These are phyloP conservation scores for Clistopyga incitator DNA, from an alignment of 2,888 invertebrate species.

Conservation along the genomic window DNA sequence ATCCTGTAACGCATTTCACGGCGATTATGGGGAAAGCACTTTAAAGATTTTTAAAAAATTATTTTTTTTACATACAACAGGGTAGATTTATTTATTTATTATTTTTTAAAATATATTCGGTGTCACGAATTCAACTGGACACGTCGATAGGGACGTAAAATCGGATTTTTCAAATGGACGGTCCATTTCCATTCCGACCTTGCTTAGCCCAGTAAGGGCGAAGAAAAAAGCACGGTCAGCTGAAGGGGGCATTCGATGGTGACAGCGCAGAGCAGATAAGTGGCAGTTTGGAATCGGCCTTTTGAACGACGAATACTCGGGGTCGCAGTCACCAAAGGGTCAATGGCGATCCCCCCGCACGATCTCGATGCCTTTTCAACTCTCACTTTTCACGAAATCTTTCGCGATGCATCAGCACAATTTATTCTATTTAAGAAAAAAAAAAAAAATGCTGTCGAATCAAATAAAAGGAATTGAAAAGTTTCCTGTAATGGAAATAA, in stretches of 20 bases:
- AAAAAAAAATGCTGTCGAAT: too few relatives aligned
- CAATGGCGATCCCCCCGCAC: constrained; percentile 25
- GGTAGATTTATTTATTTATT: too few relatives aligned
- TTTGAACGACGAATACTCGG: constrained; percentile 40
- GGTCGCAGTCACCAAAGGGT: constrained; percentile 33
- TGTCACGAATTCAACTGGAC: neutral
- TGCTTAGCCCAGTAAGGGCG: constrained; percentile 16
- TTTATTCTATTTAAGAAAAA: neutral
- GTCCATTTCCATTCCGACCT: constrained; percentile 27
- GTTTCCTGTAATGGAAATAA: too few relatives aligned
- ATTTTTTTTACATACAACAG: too few relatives aligned
- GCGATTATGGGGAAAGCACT: too few relatives aligned
- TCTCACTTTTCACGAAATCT: constrained; percentile 22
- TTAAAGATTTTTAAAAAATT: too few relatives aligned
- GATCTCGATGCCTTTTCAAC: constrained; percentile 31
- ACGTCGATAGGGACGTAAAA: constrained; percentile 5
- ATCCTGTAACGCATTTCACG: too few relatives aligned
- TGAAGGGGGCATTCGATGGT: constrained; percentile 10
- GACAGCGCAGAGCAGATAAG: constrained; percentile 9
- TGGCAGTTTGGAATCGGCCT: constrained; percentile 4
- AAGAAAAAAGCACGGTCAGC: constrained; percentile 21
- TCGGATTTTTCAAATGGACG: constrained; percentile 24
- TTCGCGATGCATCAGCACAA: constrained; percentile 18
- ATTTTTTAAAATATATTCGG: neutral
- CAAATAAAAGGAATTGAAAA: too few relatives aligned